These are phyloP conservation scores for Scotopteryx bipunctaria DNA, from an alignment of 2,888 invertebrate species.

Conservation along the genomic window DNA sequence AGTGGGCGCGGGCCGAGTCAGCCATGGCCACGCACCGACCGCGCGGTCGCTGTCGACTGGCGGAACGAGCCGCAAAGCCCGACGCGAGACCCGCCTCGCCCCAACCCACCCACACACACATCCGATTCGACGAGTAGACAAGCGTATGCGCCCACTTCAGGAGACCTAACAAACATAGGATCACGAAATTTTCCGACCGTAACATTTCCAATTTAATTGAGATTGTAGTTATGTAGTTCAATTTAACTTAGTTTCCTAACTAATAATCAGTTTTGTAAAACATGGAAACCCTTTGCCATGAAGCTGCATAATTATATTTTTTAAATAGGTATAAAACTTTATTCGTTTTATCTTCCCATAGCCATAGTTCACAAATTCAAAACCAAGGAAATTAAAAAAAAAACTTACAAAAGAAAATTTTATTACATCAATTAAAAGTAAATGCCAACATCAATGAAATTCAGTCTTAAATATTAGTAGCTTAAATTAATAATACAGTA, in stretches of 20 bases:
- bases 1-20: slow-evolving; percentile 90
- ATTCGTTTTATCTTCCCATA: no score
- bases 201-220: no score
- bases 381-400: neutral
- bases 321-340: no score
- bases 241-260: no score
- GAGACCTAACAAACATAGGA: no score
- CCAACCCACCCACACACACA: slow-evolving; percentile 87
- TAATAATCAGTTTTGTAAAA: no score
- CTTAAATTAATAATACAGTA: slow-evolving; percentile 68
- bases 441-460: slow-evolving; percentile 69
- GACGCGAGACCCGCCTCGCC: slow-evolving; percentile 83
- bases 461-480: slow-evolving; percentile 77
- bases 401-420: slow-evolving; percentile 58
- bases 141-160: no score
- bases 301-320: no score
- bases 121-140: slow-evolving; percentile 85
- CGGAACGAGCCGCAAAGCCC: slow-evolving; percentile 41
- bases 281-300: no score
- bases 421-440: slow-evolving; percentile 63
- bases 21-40: slow-evolving; percentile 71
- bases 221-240: no score
- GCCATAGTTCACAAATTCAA: no score
- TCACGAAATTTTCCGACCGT: no score
- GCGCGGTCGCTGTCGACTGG: slow-evolving; percentile 58